Evolutionary conservation across 1,140 invertebrate species (phyloP), one percentile per base, ranked within the genome.

Genomic region (Drosophila chauvacae): DNA sequence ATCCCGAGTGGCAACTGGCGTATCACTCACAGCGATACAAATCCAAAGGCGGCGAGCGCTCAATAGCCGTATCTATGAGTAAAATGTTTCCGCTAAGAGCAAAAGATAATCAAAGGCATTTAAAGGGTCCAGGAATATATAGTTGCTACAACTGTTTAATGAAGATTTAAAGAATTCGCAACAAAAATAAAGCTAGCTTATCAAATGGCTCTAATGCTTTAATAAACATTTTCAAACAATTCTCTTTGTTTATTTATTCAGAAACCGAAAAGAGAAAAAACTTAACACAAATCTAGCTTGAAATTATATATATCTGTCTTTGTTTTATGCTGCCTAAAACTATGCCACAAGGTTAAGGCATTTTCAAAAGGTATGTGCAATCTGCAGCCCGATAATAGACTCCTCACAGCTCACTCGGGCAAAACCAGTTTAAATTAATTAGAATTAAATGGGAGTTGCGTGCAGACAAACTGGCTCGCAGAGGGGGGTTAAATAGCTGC

Each of bases 401-500:
- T 45, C 28, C 50, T 10, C 18, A 4, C 11, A 23, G 3, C 1
- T 10, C 3, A 4, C 11, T 4, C 7, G 6, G 7, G 18, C 9
- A 23, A 74, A 74, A 84, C 81, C 77, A 41, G 81, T 84, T 84
- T 85, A 23, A 58, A 45, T 47, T 48, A 63, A 70, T 58, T 61
- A 78, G 20, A 41, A 47, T 18, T 28, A 37, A 72, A 48, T 58
- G 39, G 33, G 30, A 37, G 42, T 30, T 47, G 42, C 64, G 42
- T 69, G 68, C 74, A 70, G 61, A 76, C 44, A 78, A 85, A 85
- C 77, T 85, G 63, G 82, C 80, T 85, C 82, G 61, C 23, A 58
- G 30, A 30, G 41, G 39, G 65, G 58, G 56, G 61, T 60, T 72
- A 71, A 66, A 33, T 5, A 42, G 42, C 37, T 28, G 11, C 50